A percentile compares a stretch with the other conserved stretches of the same genome.
phyloP scores from a whole-genome alignment of 2,113 vertebrate species.

The Xiphophorus maculatus region DNA sequence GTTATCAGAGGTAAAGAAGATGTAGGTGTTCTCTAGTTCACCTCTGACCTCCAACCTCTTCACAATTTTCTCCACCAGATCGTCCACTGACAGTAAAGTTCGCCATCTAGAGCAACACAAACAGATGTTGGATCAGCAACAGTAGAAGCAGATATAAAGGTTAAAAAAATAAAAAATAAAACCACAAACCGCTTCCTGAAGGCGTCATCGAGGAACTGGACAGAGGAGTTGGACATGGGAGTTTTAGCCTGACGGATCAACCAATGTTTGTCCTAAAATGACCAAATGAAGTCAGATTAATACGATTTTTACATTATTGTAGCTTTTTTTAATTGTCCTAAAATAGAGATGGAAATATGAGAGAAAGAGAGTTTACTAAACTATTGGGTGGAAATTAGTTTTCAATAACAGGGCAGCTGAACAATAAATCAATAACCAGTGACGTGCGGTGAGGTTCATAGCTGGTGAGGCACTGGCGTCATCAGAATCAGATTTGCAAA shows the following conservation, averaged over 20 bases:
- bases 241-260: slow-evolving; percentile 96
- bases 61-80: slow-evolving; percentile 92
- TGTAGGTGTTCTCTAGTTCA: slow-evolving; percentile 90
- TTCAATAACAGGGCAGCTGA: too few relatives aligned
- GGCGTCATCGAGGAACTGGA: slow-evolving; percentile 90
- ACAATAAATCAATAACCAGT: too few relatives aligned
- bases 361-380: too few relatives aligned
- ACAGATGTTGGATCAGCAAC: neutral
- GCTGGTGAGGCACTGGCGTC: too few relatives aligned
- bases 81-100: slow-evolving; percentile 96
- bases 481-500: too few relatives aligned
- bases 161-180: neutral
- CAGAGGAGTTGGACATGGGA: slow-evolving; percentile 94
- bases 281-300: neutral
- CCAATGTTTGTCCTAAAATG: slow-evolving; percentile 95
- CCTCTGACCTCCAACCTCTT: slow-evolving; percentile 85
- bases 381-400: too few relatives aligned
- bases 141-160: neutral
- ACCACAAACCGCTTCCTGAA: slow-evolving; percentile 88
- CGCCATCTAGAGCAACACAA: slow-evolving; percentile 83
- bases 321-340: too few relatives aligned
- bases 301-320: too few relatives aligned
- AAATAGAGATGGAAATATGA: too few relatives aligned
- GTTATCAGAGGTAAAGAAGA: slow-evolving; percentile 97
- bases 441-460: too few relatives aligned